phyloP scores from a whole-genome alignment of 2,888 invertebrate species.

The Agrochola lychnidis region DNA sequence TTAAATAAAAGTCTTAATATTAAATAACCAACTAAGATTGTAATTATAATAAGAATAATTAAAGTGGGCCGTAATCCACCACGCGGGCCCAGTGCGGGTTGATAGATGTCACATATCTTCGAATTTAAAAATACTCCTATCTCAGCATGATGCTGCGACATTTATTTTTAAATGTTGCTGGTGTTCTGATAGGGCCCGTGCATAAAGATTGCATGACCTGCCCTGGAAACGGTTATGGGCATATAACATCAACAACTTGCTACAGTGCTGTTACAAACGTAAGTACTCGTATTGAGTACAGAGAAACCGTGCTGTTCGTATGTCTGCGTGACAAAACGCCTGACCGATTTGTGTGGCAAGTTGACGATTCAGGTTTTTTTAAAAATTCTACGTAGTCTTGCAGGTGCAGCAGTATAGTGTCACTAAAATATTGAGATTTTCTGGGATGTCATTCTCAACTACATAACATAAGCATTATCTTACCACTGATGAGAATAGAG shows the following conservation, averaged over 20 bases:
- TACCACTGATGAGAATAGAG: neutral
- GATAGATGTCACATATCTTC: no score
- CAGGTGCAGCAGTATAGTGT: neutral
- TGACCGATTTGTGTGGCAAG: conserved; percentile 4
- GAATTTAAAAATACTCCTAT: no score
- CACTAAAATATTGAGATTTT: neutral
- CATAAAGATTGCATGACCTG: neutral
- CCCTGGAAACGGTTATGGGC: neutral
- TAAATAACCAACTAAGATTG: no score
- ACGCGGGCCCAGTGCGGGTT: no score
- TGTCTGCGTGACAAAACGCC: conserved; percentile 2
- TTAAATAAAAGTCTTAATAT: no score
- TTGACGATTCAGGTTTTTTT: neutral
- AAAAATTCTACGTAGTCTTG: neutral
- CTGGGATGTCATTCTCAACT: neutral
- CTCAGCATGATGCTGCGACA: no score
- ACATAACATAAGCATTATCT: no score
- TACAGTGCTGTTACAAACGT: neutral
- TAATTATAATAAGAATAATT: no score
- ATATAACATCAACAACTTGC: neutral
- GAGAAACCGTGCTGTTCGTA: no score
- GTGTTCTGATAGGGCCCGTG: no score
- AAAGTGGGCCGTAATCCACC: no score
- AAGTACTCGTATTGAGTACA: neutral
- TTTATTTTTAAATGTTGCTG: no score